Percentiles rank a stretch among this genome's conserved stretches.
Conservation (phyloP, 2,797 vertebrate species). For the Pangasius djambal region DNA sequence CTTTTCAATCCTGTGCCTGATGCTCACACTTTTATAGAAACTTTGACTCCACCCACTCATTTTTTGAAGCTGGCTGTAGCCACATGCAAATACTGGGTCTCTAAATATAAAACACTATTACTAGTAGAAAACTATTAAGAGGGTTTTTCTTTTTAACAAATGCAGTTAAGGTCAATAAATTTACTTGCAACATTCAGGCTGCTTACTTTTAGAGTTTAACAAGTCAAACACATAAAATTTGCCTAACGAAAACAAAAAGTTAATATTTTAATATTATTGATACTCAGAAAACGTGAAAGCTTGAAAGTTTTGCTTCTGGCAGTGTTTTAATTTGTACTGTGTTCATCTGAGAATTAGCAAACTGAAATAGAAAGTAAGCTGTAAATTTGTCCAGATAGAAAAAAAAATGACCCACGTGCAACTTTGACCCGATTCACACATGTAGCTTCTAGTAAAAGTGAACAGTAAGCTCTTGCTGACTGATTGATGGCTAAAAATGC, state of each 20-base stretch:
- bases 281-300: background rate
- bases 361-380: background rate
- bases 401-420: background rate
- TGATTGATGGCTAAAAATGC: slow-evolving; percentile 17
- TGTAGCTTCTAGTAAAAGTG: background rate
- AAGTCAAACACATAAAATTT: background rate
- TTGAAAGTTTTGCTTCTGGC: too few relatives aligned
- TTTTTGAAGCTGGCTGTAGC: background rate
- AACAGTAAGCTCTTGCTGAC: slow-evolving; percentile 1
- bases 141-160: background rate
- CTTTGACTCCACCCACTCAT: background rate
- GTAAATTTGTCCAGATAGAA: background rate
- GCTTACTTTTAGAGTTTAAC: background rate
- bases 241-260: background rate
- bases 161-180: background rate
- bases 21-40: background rate
- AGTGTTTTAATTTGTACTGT: background rate
- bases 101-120: background rate
- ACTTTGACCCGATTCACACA: background rate
- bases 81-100: background rate
- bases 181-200: background rate
- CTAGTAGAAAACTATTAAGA: background rate
- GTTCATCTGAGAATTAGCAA: background rate
- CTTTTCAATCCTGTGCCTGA: background rate
- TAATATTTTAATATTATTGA: background rate